These are phyloP conservation scores for Conops quadrifasciatus DNA, from an alignment of 2,888 invertebrate genomes.

Conservation along the genomic window DNA sequence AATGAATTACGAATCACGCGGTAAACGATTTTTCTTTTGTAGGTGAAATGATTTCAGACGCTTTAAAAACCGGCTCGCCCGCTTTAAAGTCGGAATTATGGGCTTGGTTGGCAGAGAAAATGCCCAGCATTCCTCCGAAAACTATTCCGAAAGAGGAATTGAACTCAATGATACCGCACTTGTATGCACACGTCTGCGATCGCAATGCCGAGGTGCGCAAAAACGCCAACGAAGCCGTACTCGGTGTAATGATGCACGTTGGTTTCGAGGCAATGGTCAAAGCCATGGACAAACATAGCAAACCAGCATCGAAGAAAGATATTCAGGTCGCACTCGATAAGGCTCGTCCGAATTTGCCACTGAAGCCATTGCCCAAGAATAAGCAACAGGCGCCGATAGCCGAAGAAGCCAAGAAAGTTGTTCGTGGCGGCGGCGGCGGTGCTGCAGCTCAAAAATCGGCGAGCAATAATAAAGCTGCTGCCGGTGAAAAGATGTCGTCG, in stretches of 20 bases:
- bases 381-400: conserved; percentile 68
- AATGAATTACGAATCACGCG: background rate
- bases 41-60: conserved; percentile 85
- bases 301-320: conserved; percentile 79
- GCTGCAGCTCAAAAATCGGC: conserved; percentile 44
- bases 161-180: conserved; percentile 75
- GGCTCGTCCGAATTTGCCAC: conserved; percentile 82
- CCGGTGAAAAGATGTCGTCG: conserved; percentile 51
- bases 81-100: conserved; percentile 82
- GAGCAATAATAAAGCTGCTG: conserved; percentile 42
- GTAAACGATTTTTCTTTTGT: background rate
- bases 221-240: conserved; percentile 86
- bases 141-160: conserved; percentile 85
- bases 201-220: conserved; percentile 91
- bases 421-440: conserved; percentile 54
- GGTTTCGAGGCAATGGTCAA: conserved; percentile 71
- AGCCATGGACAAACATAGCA: conserved; percentile 64
- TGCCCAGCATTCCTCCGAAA: conserved; percentile 77
- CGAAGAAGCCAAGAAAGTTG: conserved; percentile 67
- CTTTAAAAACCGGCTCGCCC: conserved; percentile 85
- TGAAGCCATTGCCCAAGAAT: conserved; percentile 77
- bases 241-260: conserved; percentile 92
- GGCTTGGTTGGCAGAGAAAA: conserved; percentile 84
- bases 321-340: conserved; percentile 86
- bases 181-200: conserved; percentile 88